A percentile compares a stretch with the other conserved stretches of the same genome.
Evolutionary conservation across 2,113 vertebrate genomes (phyloP).

Genomic region (Sylvia atricapilla): DNA sequence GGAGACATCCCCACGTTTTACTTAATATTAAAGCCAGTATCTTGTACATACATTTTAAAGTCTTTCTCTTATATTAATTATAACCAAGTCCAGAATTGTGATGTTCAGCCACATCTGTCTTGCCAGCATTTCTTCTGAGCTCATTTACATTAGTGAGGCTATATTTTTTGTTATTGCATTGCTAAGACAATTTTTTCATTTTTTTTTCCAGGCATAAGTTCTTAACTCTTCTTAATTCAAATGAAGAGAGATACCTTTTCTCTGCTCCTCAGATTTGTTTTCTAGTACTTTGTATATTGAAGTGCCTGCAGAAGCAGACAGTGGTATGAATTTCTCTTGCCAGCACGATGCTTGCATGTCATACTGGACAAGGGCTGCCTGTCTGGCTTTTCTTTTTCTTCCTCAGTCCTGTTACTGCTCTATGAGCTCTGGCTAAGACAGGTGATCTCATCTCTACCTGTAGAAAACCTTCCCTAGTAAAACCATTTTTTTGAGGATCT

Average conservation of each 20-base stretch:
- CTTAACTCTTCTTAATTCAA: background rate
- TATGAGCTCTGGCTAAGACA: background rate
- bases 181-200: background rate
- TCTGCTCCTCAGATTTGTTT: background rate
- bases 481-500: background rate
- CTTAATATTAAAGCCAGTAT: background rate
- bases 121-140: background rate
- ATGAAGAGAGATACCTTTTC: background rate
- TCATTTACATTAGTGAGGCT: background rate
- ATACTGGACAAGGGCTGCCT: background rate
- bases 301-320: background rate
- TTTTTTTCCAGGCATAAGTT: background rate
- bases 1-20: background rate
- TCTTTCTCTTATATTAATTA: background rate
- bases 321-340: background rate
- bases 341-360: fast-evolving
- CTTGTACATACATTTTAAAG: background rate
- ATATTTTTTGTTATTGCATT: background rate
- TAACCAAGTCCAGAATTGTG: background rate
- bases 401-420: background rate
- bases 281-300: background rate
- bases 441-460: background rate
- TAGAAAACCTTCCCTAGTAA: background rate
- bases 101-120: background rate
- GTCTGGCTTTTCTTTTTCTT: background rate